phyloP scores from a whole-genome alignment of 2,113 vertebrate species.

The Hippopotamus amphibius region DNA sequence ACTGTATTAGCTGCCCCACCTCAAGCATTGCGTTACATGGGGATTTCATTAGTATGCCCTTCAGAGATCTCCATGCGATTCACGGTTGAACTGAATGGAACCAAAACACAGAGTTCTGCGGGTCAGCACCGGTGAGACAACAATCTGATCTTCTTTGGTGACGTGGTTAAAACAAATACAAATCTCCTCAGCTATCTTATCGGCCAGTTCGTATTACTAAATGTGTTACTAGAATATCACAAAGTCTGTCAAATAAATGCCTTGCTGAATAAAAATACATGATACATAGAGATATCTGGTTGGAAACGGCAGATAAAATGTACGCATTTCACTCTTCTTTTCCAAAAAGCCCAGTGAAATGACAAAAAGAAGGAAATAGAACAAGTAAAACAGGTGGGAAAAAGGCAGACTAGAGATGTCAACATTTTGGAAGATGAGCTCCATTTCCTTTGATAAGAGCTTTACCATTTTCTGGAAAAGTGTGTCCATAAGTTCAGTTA shows the following conservation, averaged over 20 bases:
- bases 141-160: background rate
- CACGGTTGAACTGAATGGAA: background rate
- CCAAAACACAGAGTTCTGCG: background rate
- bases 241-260: conserved; percentile 1
- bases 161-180: background rate
- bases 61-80: background rate
- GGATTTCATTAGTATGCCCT: background rate
- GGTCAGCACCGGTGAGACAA: background rate
- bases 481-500: background rate
- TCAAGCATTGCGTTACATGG: background rate
- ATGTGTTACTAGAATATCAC: background rate
- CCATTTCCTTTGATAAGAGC: background rate
- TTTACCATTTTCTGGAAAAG: conserved; percentile 22
- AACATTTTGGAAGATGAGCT: background rate
- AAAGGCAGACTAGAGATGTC: background rate
- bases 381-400: background rate
- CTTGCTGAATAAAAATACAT: background rate
- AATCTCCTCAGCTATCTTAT: background rate
- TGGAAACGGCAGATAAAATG: background rate
- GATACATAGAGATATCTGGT: background rate
- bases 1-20: background rate
- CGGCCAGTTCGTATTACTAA: background rate
- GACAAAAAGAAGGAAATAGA: background rate
- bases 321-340: background rate
- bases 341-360: background rate